These are phyloP conservation scores for Trichoplusia ni DNA, from an alignment of 1,140 invertebrate genomes.

Conservation along the genomic window DNA sequence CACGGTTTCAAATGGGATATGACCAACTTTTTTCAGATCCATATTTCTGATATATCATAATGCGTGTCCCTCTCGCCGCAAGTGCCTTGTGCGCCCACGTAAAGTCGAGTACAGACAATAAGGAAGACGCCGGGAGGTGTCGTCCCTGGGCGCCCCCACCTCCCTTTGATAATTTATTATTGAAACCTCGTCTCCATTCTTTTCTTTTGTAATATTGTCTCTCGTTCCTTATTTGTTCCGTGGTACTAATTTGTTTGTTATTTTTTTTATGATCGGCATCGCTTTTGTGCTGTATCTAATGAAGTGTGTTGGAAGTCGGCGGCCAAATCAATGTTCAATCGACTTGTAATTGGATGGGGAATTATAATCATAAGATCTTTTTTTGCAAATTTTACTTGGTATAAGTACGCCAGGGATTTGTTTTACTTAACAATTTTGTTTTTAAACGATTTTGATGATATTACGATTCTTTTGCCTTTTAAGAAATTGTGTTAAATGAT, in stretches of 20 bases:
- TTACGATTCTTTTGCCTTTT: no score
- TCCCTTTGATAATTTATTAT: constrained; percentile 77
- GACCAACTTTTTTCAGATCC: no score
- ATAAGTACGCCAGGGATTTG: no score
- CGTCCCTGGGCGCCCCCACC: constrained; percentile 48
- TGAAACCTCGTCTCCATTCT: constrained; percentile 71
- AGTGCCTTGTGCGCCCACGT: constrained; percentile 35
- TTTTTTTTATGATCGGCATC: constrained; percentile 39
- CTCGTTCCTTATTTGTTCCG: constrained; percentile 67
- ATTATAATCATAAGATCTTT: no score
- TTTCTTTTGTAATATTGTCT: constrained; percentile 75
- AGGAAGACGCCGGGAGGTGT: constrained; percentile 61
- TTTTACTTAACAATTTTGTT: no score
- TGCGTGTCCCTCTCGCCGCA: not conserved
- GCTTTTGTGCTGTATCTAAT: constrained; percentile 19
- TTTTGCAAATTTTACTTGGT: no score
- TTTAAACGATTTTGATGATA: no score
- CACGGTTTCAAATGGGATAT: no score
- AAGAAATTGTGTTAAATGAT: no score
- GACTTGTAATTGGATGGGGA: constrained; percentile 10
- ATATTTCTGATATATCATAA: no score
- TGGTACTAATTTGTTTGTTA: constrained; percentile 61
- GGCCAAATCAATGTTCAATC: constrained; percentile 12
- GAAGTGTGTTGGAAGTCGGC: constrained; percentile 13
- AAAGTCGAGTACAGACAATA: constrained; percentile 55